Conservation (phyloP, 2,888 invertebrate genomes). For the Allacma fusca region DNA sequence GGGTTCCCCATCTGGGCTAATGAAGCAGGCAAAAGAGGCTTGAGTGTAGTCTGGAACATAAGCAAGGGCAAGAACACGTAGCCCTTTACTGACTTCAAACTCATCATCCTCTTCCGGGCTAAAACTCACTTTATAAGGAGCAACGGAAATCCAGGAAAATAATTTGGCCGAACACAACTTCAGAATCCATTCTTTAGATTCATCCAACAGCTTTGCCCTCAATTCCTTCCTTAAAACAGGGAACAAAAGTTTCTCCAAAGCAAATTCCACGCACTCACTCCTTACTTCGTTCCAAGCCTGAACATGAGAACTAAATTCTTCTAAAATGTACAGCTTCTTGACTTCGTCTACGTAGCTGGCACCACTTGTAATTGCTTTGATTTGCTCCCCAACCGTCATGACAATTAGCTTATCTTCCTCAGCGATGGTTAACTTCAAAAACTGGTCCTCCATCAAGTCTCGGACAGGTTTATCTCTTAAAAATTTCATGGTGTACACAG, state of each 20-base stretch:
- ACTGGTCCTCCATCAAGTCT: constrained; percentile 89
- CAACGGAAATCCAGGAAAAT: constrained; percentile 84
- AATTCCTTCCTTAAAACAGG: constrained; percentile 90
- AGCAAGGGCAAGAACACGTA: constrained; percentile 86
- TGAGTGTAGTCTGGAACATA: constrained; percentile 85
- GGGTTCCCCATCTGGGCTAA: constrained; percentile 90
- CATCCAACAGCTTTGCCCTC: constrained; percentile 77
- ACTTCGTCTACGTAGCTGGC: constrained; percentile 85
- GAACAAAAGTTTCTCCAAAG: constrained; percentile 85
- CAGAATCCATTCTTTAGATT: constrained; percentile 86
- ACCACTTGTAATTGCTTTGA: constrained; percentile 79
- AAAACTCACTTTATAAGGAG: constrained; percentile 37
- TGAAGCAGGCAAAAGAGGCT: constrained; percentile 86
- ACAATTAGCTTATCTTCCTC: constrained; percentile 82
- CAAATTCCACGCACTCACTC: constrained; percentile 85
- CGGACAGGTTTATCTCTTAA: constrained; percentile 90
- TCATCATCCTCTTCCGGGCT: constrained; percentile 80
- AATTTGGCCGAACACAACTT: constrained; percentile 85
- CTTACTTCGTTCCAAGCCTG: constrained; percentile 95
- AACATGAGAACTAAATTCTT: constrained; percentile 92
- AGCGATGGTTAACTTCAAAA: constrained; percentile 80
- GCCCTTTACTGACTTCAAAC: constrained; percentile 84
- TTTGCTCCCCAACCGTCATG: constrained; percentile 76
- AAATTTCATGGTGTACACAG: constrained; percentile 87
- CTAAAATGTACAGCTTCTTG: constrained; percentile 79